These are phyloP conservation scores for Bergia puertoricense DNA, from an alignment of 92 coral and sea anemone genomes.

Conservation along the genomic window DNA sequence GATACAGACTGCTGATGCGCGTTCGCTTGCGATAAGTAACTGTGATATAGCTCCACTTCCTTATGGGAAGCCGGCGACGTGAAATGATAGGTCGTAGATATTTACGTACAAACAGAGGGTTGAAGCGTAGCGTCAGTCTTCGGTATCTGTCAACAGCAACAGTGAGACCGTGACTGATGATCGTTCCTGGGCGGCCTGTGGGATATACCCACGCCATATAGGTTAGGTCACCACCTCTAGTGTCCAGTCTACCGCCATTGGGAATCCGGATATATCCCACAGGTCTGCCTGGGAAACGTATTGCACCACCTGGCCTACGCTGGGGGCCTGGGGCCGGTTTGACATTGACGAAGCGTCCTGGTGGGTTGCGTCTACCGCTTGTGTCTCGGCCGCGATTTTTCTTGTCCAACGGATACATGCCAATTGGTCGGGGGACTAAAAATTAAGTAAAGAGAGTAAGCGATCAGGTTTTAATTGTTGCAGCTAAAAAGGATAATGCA, in stretches of 20 bases:
- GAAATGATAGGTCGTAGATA: conserved; percentile 46
- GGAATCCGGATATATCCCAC: conserved; percentile 49
- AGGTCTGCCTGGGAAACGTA: conserved; percentile 43
- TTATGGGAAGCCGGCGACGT: conserved; percentile 50
- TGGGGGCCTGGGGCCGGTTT: conserved; percentile 19
- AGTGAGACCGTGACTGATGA: conserved; percentile 62
- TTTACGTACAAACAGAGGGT: conserved; percentile 54
- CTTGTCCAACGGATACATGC: conserved; percentile 26
- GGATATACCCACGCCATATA: conserved; percentile 44
- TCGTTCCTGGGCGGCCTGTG: conserved; percentile 59
- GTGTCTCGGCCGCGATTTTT: conserved; percentile 3
- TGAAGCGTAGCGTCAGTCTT: conserved; percentile 43
- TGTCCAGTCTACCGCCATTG: conserved; percentile 35
- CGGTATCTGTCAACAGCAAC: conserved; percentile 60
- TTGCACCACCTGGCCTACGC: conserved; percentile 28
- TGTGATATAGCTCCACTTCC: conserved; percentile 67
- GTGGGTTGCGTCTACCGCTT: conserved; percentile 14
- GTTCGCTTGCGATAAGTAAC: conserved; percentile 58
- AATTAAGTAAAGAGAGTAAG: not conserved
- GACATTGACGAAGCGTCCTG: not conserved
- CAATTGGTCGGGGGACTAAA: conserved; percentile 18
- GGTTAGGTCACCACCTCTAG: conserved; percentile 48
- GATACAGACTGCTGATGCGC: conserved; percentile 65
- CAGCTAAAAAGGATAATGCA: no score
- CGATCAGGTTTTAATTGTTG: not conserved